Evolutionary conservation across 2,797 vertebrate genomes (phyloP).

Genomic region (Bucorvus abyssinicus): DNA sequence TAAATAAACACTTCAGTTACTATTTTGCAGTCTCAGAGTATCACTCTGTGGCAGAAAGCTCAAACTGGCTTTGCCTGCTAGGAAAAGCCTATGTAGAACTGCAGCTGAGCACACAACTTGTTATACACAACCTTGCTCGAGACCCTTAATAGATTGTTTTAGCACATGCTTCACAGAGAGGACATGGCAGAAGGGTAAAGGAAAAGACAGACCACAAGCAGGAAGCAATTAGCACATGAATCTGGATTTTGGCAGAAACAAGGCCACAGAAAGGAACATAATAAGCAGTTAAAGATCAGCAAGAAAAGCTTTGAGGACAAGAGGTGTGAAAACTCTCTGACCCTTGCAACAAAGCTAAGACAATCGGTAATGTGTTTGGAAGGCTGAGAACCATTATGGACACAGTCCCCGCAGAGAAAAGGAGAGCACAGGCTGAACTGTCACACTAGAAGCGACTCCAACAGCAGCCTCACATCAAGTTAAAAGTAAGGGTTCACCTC

Average conservation of each 20-base stretch:
- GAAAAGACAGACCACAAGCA: background rate
- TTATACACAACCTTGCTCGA: rapidly evolving
- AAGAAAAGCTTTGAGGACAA: background rate
- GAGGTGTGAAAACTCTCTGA: background rate
- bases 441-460: background rate
- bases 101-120: background rate
- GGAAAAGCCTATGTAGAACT: background rate
- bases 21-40: background rate
- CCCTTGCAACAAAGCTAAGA: background rate
- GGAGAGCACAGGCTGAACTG: background rate
- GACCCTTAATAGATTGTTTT: background rate
- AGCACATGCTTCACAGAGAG: background rate
- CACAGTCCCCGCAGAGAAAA: background rate
- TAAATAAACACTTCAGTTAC: background rate
- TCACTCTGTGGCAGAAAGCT: background rate
- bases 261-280: background rate
- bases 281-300: background rate
- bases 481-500: background rate
- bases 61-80: background rate
- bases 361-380: background rate
- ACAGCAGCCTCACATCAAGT: background rate
- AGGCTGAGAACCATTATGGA: background rate
- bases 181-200: background rate
- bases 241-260: background rate
- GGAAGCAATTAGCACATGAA: rapidly evolving